These are phyloP conservation scores for Pterostichus madidus DNA, from an alignment of 2,888 invertebrate genomes.

Conservation along the genomic window DNA sequence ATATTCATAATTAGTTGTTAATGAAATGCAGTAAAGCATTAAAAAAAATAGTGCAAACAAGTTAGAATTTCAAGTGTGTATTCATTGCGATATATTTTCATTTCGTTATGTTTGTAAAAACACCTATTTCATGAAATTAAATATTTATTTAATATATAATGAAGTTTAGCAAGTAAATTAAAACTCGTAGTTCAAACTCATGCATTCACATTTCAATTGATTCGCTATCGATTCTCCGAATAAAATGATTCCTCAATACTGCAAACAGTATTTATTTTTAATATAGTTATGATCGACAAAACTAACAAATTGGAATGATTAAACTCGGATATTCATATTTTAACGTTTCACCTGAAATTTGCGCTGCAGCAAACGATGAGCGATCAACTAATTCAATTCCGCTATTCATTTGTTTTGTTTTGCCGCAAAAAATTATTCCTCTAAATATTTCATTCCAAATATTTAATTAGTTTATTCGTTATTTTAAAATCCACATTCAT, in stretches of 20 bases:
- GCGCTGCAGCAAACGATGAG: background rate
- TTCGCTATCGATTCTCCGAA: conserved; percentile 7
- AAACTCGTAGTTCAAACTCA: background rate
- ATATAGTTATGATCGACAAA: conserved; percentile 10
- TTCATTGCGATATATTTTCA: too few species aligned
- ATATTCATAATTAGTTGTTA: too few species aligned
- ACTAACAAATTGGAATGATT: conserved; percentile 37
- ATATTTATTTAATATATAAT: conserved; percentile 24
- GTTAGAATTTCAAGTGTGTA: too few species aligned
- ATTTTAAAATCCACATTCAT: too few species aligned
- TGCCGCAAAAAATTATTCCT: too few species aligned
- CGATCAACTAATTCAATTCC: background rate
- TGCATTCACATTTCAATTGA: background rate
- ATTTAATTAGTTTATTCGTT: too few species aligned
- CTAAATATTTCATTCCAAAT: too few species aligned
- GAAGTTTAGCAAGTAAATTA: conserved; percentile 31
- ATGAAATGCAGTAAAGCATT: too few species aligned
- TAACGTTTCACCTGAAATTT: conserved; percentile 31
- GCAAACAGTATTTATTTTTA: conserved; percentile 38
- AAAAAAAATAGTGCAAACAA: too few species aligned
- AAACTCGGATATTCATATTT: conserved; percentile 19
- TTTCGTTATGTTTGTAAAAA: background rate
- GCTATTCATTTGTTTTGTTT: too few species aligned
- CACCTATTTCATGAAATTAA: conserved; percentile 6
- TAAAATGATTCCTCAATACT: conserved; percentile 13